These are phyloP conservation scores for Lycia hirtaria DNA, from an alignment of 2,888 invertebrate genomes.

Conservation along the genomic window DNA sequence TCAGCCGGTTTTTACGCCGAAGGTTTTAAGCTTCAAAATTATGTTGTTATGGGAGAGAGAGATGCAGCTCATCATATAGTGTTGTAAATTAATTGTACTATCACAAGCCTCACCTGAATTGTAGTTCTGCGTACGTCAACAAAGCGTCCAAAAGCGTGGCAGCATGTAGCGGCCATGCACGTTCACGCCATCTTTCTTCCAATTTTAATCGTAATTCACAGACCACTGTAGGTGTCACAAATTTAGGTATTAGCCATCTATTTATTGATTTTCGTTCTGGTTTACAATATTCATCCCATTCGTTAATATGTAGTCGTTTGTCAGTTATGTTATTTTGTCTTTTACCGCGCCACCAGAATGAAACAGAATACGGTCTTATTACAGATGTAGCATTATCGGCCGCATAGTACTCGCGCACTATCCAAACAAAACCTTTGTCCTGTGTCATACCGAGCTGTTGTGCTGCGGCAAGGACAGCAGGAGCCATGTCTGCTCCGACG, in stretches of 20 bases:
- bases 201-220: background rate
- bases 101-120: background rate
- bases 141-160: background rate
- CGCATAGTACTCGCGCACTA: background rate
- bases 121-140: background rate
- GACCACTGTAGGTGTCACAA: too few species aligned
- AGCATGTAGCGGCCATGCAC: slow-evolving; percentile 1
- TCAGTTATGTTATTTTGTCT: background rate
- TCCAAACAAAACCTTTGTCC: background rate
- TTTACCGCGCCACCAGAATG: slow-evolving; percentile 1
- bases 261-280: too few species aligned
- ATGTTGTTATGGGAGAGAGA: too few species aligned
- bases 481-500: background rate
- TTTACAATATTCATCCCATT: too few species aligned
- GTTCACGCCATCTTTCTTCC: background rate
- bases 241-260: too few species aligned
- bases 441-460: background rate
- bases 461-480: background rate
- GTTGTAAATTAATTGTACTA: background rate
- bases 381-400: background rate
- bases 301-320: background rate
- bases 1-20: too few species aligned
- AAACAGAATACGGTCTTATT: background rate
- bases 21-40: too few species aligned
- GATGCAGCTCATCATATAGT: too few species aligned